Conservation (phyloP, 2,113 vertebrate species). For the Potamarius usumacintae region DNA sequence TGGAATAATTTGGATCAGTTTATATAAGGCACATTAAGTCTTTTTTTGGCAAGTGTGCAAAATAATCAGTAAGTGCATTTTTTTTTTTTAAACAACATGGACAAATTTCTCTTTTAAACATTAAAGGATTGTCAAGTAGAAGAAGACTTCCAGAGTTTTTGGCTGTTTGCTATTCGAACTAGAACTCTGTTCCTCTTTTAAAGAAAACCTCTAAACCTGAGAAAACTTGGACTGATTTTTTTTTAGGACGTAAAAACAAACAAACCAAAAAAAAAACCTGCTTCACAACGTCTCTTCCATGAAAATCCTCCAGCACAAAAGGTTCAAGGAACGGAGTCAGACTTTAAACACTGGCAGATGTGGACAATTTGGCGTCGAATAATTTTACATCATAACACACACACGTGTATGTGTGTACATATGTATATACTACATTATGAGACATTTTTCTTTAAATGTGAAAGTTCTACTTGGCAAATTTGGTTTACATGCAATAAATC, state of each 20-base stretch:
- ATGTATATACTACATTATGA: background rate
- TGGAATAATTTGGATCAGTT: slow-evolving; percentile 51
- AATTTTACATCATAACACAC: background rate
- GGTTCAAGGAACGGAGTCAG: background rate
- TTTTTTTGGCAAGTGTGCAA: slow-evolving; percentile 33
- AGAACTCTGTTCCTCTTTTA: background rate
- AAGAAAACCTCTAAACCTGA: slow-evolving; percentile 23
- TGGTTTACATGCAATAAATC: too few relatives aligned
- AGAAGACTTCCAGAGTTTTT: background rate
- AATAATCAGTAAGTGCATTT: background rate
- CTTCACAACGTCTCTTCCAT: background rate
- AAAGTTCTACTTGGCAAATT: background rate
- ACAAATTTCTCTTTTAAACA: background rate
- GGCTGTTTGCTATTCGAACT: background rate
- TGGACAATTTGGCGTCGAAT: background rate
- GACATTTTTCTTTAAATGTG: background rate
- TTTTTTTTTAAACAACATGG: background rate
- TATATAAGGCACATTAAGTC: slow-evolving; percentile 65
- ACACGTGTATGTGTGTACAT: too few relatives aligned
- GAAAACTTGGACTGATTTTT: background rate
- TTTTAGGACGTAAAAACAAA: background rate
- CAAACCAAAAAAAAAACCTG: background rate
- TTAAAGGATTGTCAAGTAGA: background rate
- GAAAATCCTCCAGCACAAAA: background rate
- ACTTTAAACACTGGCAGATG: background rate